Evolutionary conservation across 2,797 vertebrate species (phyloP).

Genomic region (Diplodus sargus): DNA sequence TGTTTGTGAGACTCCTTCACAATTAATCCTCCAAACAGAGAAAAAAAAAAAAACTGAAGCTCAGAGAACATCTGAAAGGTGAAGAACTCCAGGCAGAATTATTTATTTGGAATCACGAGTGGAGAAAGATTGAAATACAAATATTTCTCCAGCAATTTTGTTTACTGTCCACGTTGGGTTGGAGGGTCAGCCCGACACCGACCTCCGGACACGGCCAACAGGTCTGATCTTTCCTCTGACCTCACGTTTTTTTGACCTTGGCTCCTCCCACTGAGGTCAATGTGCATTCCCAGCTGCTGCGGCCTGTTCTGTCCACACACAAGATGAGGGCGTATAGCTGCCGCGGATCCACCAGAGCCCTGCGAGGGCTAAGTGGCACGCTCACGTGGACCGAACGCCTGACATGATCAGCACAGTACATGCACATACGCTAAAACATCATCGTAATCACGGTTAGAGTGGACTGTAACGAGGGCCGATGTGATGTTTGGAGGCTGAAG

Average conservation of each 20-base stretch:
- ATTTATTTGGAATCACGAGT: not conserved
- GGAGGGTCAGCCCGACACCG: not conserved
- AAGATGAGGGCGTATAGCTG: conserved; percentile 42
- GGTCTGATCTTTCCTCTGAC: conserved; percentile 53
- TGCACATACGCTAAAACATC: conserved; percentile 27
- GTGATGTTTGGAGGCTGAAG: conserved; percentile 11
- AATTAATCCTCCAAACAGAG: not conserved
- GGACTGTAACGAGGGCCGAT: not conserved
- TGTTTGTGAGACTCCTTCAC: not conserved
- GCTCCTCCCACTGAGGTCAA: conserved; percentile 62
- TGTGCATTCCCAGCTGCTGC: conserved; percentile 85
- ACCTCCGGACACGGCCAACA: conserved; percentile 26
- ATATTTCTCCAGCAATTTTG: not conserved
- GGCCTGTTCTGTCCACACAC: conserved; percentile 54
- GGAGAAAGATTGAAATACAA: not conserved
- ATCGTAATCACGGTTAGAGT: conserved; percentile 18
- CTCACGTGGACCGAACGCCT: conserved; percentile 70
- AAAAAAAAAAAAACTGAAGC: not conserved
- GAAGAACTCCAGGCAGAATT: not conserved
- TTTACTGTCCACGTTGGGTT: not conserved
- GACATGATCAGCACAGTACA: conserved; percentile 44
- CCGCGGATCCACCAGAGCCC: conserved; percentile 24
- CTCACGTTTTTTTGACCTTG: conserved; percentile 62
- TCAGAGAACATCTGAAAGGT: not conserved
- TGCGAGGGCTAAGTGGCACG: conserved; percentile 2